Conservation (phyloP, 2,797 vertebrate genomes). For the Okamejei kenojei region DNA sequence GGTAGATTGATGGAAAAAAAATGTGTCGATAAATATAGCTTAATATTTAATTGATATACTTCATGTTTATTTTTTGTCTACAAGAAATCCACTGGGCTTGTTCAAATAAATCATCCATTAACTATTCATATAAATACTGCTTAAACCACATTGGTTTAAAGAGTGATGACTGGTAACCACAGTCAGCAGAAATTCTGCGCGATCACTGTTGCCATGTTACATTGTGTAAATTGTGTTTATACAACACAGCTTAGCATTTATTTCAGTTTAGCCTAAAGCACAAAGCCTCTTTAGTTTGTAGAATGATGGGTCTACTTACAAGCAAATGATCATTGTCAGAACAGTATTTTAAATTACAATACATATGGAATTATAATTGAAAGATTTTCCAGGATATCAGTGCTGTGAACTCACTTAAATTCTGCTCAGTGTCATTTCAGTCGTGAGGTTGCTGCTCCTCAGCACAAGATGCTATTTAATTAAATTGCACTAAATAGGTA, state of each 20-base stretch:
- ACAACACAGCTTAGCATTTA: not conserved
- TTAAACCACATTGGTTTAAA: too few relatives aligned
- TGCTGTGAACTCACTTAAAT: not conserved
- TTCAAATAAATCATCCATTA: too few relatives aligned
- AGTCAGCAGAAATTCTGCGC: too few relatives aligned
- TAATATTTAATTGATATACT: too few relatives aligned
- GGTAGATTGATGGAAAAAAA: too few relatives aligned
- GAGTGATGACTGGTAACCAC: too few relatives aligned
- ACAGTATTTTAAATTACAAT: not conserved
- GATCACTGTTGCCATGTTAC: not conserved
- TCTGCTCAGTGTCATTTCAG: not conserved
- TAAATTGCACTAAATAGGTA: not conserved
- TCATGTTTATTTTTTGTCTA: too few relatives aligned
- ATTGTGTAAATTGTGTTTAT: not conserved
- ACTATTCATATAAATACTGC: too few relatives aligned
- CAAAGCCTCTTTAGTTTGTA: not conserved
- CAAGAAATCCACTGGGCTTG: too few relatives aligned
- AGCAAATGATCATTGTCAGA: not conserved
- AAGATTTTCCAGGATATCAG: not conserved
- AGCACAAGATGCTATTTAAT: not conserved
- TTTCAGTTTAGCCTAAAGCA: not conserved
- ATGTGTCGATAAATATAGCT: too few relatives aligned
- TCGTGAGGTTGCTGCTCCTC: not conserved
- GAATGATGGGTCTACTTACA: not conserved
- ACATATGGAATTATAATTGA: not conserved